Percentiles rank a stretch among this genome's conserved stretches.
Evolutionary conservation across 92 coral and sea anemone genomes (phyloP).

Genomic region (Epizoanthus rinbou): DNA sequence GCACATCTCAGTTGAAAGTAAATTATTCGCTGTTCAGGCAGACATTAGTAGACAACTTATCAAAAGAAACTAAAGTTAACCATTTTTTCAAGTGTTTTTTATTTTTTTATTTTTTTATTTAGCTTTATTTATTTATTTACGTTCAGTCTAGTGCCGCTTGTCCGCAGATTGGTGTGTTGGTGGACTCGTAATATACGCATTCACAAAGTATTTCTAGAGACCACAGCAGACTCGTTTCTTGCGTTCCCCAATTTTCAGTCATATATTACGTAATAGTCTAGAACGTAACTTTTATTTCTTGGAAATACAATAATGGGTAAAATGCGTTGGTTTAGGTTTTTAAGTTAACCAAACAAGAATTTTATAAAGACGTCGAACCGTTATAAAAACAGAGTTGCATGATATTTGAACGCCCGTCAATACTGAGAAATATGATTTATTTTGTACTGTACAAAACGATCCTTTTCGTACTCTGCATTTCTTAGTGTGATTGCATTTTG

Average conservation of each 20-base stretch:
- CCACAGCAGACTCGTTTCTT: no score
- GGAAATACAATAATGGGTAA: not conserved
- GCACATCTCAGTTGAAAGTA: not conserved
- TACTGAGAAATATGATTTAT: not conserved
- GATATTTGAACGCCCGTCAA: not conserved
- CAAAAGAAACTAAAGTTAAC: not conserved
- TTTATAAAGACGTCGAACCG: not conserved
- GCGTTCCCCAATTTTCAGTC: no score
- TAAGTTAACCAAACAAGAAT: not conserved
- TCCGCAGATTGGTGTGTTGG: no score
- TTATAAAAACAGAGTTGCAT: not conserved
- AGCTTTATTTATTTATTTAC: not conserved
- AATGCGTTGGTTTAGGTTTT: not conserved
- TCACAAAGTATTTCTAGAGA: not conserved
- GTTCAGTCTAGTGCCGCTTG: not conserved
- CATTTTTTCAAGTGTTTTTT: not conserved
- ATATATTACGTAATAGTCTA: no score
- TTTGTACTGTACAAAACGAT: not conserved
- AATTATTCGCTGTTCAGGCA: slow-evolving; percentile 6
- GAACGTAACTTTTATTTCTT: not conserved
- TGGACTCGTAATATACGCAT: not conserved
- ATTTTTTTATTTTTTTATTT: not conserved
- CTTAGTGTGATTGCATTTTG: not conserved
- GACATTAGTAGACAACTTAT: not conserved
- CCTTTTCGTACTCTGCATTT: not conserved